These are phyloP conservation scores for Pemphigus obesinymphae DNA, from an alignment of 1,140 invertebrate genomes.

Conservation along the genomic window DNA sequence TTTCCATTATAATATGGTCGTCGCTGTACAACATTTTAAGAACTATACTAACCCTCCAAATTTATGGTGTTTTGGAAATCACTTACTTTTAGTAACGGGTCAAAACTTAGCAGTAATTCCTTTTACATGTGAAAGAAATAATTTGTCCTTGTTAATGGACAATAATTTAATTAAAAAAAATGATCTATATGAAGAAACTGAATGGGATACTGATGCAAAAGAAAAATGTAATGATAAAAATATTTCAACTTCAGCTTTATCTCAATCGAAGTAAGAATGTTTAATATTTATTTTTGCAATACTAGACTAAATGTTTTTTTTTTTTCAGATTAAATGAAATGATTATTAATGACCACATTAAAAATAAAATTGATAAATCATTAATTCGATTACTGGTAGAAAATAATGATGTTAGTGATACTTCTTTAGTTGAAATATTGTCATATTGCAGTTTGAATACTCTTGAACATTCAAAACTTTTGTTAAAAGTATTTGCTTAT, in stretches of 20 bases:
- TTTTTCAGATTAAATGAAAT: constrained; percentile 32
- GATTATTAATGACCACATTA: constrained; percentile 3
- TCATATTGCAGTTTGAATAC: constrained; percentile 16
- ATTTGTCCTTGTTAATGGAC: constrained; percentile 30
- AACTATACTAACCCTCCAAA: constrained; percentile 18
- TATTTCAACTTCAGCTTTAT: constrained; percentile 24
- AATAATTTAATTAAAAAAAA: constrained; percentile 35
- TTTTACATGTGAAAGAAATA: constrained; percentile 33
- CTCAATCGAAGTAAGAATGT: constrained; percentile 25
- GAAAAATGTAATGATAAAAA: constrained; percentile 10
- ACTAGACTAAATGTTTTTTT: not conserved
- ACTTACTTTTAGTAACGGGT: constrained; percentile 25
- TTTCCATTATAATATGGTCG: constrained; percentile 35
- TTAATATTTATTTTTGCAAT: not conserved
- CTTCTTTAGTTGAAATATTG: constrained; percentile 28
- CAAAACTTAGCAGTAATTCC: constrained; percentile 34
- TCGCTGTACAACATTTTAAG: constrained; percentile 34
- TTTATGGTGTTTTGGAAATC: constrained; percentile 35
- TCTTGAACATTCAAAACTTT: not conserved
- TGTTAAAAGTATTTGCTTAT: constrained; percentile 28
- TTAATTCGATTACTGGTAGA: not conserved
- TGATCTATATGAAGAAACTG: constrained; percentile 21
- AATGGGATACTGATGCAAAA: constrained; percentile 31
- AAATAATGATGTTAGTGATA: constrained; percentile 19
- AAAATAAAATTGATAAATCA: constrained; percentile 16